These are phyloP conservation scores for Leptodirus hochenwartii DNA, from an alignment of 2,888 invertebrate species.

Conservation along the genomic window DNA sequence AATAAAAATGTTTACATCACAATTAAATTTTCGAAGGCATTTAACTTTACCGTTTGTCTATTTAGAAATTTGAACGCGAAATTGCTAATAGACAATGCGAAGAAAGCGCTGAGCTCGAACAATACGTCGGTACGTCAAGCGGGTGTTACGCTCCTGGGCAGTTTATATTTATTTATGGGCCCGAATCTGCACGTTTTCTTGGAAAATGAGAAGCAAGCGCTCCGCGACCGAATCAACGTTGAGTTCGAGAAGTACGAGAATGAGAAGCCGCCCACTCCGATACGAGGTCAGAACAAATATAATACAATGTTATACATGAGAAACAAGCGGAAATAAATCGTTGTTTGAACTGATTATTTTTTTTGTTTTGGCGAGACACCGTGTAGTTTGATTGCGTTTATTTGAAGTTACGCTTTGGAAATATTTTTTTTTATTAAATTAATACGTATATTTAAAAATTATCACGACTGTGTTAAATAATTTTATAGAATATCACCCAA, in stretches of 20 bases:
- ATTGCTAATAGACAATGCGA: slow-evolving; percentile 53
- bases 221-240: slow-evolving; percentile 66
- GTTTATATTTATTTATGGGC: slow-evolving; percentile 68
- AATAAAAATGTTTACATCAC: not conserved
- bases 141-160: slow-evolving; percentile 54
- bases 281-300: too few species aligned
- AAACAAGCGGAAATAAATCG: too few species aligned
- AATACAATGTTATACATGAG: slow-evolving; percentile 3
- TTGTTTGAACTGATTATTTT: too few species aligned
- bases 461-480: too few species aligned
- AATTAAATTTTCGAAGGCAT: not conserved
- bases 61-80: slow-evolving; percentile 44
- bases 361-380: too few species aligned
- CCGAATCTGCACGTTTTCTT: slow-evolving; percentile 56
- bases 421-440: slow-evolving; percentile 1
- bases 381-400: too few species aligned
- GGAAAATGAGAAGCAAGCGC: slow-evolving; percentile 70
- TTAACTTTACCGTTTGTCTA: slow-evolving; percentile 8
- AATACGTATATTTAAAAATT: slow-evolving; percentile 11
- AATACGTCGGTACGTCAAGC: slow-evolving; percentile 71
- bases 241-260: slow-evolving; percentile 71
- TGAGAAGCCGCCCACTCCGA: slow-evolving; percentile 57
- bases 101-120: slow-evolving; percentile 68
- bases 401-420: too few species aligned
- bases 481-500: too few species aligned